Percentiles rank a stretch among this genome's conserved stretches.
These are phyloP conservation scores for Calephelis nemesis DNA, from an alignment of 1,140 invertebrate genomes.

Conservation along the genomic window DNA sequence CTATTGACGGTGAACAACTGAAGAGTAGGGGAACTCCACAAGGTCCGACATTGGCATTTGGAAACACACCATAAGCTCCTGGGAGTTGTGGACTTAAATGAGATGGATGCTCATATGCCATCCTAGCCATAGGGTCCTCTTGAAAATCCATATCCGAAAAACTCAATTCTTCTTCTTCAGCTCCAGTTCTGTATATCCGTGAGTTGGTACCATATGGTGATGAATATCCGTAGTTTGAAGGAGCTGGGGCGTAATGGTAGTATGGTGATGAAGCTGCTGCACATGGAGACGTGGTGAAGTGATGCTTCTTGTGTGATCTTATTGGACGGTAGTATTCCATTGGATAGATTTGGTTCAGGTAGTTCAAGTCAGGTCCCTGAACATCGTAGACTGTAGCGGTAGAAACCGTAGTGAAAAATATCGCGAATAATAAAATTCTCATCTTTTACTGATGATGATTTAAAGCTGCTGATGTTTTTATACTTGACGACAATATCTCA, in stretches of 20 bases:
- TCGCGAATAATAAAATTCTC: neutral
- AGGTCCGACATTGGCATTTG: slow-evolving; percentile 46
- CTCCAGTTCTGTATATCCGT: slow-evolving; percentile 30
- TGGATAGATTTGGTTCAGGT: slow-evolving; percentile 15
- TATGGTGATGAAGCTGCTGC: slow-evolving; percentile 25
- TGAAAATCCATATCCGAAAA: slow-evolving; percentile 49
- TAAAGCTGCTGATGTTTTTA: slow-evolving; percentile 2
- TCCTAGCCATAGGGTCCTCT: slow-evolving; percentile 42
- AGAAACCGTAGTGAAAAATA: slow-evolving; percentile 22
- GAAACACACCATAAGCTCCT: slow-evolving; percentile 50
- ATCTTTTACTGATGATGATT: slow-evolving; percentile 7
- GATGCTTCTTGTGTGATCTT: slow-evolving; percentile 25
- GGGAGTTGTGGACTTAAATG: neutral
- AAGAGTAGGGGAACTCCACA: slow-evolving; percentile 59
- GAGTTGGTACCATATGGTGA: slow-evolving; percentile 18
- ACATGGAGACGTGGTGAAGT: slow-evolving; percentile 29
- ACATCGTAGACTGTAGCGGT: slow-evolving; percentile 34
- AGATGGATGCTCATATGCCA: slow-evolving; percentile 31
- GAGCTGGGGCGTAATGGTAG: slow-evolving; percentile 19
- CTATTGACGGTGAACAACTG: slow-evolving; percentile 58
- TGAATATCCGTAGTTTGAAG: slow-evolving; percentile 26
- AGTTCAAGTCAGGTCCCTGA: slow-evolving; percentile 5
- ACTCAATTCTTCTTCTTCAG: slow-evolving; percentile 42
- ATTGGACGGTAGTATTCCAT: slow-evolving; percentile 25
- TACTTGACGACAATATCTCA: slow-evolving; percentile 1